Evolutionary conservation across 2,113 vertebrate species (phyloP).

Genomic region (Spea bombifrons): DNA sequence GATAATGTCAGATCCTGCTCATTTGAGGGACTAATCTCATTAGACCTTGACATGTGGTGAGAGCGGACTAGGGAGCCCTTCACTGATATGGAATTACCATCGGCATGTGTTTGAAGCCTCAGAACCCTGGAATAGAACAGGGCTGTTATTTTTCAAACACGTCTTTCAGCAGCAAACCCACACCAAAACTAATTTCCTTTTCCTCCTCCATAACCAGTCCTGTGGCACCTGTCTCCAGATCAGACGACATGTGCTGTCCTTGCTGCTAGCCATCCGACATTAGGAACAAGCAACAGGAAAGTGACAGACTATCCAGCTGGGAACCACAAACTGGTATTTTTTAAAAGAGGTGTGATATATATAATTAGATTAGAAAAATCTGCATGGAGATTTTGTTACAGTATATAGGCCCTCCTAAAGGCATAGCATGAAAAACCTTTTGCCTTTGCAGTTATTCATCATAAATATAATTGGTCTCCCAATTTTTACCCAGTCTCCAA

Average conservation of each 20-base stretch:
- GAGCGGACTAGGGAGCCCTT: neutral
- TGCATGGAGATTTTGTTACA: too few species aligned
- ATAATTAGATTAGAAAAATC: too few species aligned
- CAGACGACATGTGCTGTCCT: neutral
- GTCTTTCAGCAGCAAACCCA: constrained; percentile 12
- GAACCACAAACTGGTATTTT: too few species aligned
- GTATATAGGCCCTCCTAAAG: too few species aligned
- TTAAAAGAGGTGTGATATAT: too few species aligned
- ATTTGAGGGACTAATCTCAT: constrained; percentile 34
- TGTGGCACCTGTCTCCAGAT: constrained; percentile 30
- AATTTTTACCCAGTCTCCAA: too few species aligned
- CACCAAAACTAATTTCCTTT: constrained; percentile 29
- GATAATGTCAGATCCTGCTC: constrained; percentile 33
- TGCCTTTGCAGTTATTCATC: too few species aligned
- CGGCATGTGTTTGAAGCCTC: neutral
- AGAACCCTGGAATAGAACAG: constrained; percentile 14
- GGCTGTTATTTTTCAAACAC: constrained; percentile 9
- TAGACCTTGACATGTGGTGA: constrained; percentile 33
- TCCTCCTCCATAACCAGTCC: neutral
- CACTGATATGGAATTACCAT: constrained; percentile 27
- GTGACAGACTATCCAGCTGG: neutral
- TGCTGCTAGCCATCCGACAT: neutral
- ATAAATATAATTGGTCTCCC: too few species aligned
- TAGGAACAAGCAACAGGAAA: neutral
- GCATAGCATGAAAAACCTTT: too few species aligned